phyloP scores from a whole-genome alignment of 2,113 vertebrate genomes.

The Spheniscus mendiculus region DNA sequence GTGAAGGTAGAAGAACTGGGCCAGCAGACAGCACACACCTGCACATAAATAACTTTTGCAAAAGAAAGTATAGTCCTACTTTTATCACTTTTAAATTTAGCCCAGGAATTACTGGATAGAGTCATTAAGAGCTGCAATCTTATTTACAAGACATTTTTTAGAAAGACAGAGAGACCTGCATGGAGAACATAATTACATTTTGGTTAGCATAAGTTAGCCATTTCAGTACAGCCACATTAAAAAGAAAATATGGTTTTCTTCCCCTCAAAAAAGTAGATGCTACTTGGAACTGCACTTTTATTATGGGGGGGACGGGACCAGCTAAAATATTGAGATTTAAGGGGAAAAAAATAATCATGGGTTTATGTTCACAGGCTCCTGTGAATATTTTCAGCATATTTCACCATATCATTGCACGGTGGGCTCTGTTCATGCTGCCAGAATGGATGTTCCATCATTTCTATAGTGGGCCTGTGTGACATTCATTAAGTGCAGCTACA shows the following conservation, averaged over 20 bases:
- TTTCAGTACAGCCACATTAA: slow-evolving; percentile 9
- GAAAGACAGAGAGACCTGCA: not conserved
- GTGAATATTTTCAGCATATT: slow-evolving; percentile 72
- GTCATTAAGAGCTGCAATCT: not conserved
- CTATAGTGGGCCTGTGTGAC: slow-evolving; percentile 69
- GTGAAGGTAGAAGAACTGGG: not conserved
- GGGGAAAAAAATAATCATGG: slow-evolving; percentile 52
- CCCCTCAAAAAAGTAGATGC: not conserved
- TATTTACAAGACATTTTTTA: not conserved
- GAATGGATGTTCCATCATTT: slow-evolving; percentile 73
- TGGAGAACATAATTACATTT: not conserved
- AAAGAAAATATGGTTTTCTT: slow-evolving; percentile 1
- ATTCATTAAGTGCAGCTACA: slow-evolving; percentile 77
- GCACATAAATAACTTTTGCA: not conserved
- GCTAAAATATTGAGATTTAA: slow-evolving; percentile 58
- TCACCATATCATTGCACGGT: slow-evolving; percentile 65
- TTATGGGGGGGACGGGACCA: not conserved
- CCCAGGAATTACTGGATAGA: not conserved
- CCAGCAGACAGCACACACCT: not conserved
- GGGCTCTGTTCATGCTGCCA: slow-evolving; percentile 46
- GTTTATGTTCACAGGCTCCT: slow-evolving; percentile 43
- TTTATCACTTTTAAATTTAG: not conserved
- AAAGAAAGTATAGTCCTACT: not conserved
- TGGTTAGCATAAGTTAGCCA: not conserved
- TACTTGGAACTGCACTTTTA: not conserved